phyloP scores from a whole-genome alignment of 2,797 vertebrate species.

The Onychomys torridus region DNA sequence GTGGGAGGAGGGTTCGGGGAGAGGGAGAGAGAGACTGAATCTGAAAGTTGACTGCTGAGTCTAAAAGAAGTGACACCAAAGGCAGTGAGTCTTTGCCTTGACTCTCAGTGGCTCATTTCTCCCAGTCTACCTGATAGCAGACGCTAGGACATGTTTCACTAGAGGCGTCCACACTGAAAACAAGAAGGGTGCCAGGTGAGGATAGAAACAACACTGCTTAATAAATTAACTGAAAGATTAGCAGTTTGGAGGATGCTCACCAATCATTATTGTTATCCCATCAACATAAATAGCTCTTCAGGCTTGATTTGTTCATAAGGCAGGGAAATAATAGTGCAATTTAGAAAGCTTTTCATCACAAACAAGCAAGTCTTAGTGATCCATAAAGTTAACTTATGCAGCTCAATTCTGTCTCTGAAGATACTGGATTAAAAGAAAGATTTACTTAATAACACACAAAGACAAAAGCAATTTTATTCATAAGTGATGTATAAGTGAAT shows the following conservation, averaged over 20 bases:
- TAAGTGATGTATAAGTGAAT: not conserved
- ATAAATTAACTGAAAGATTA: not conserved
- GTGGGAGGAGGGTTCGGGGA: not conserved
- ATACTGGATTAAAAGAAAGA: not conserved
- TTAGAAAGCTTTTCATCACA: conserved; percentile 27
- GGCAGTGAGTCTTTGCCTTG: not conserved
- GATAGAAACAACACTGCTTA: conserved; percentile 13
- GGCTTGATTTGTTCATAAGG: conserved; percentile 54
- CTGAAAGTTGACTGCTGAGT: not conserved
- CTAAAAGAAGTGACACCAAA: not conserved
- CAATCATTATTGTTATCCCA: conserved; percentile 9
- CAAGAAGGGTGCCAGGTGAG: conserved; percentile 27
- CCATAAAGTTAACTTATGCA: not conserved
- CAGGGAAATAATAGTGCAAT: conserved; percentile 31
- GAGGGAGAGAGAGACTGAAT: not conserved
- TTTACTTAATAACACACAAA: conserved; percentile 46
- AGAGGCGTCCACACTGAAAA: not conserved
- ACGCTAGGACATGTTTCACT: not conserved
- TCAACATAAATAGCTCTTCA: conserved; percentile 40
- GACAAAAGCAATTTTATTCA: not conserved
- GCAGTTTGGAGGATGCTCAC: not conserved
- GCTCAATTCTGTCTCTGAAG: conserved; percentile 53
- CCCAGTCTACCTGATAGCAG: not conserved
- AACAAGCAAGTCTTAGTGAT: conserved; percentile 7
- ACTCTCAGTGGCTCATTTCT: conserved; percentile 1